Evolutionary conservation across 2,888 invertebrate genomes (phyloP), one percentile per base, ranked within the genome.

Genomic region (Drepanosiphum platanoidis): DNA sequence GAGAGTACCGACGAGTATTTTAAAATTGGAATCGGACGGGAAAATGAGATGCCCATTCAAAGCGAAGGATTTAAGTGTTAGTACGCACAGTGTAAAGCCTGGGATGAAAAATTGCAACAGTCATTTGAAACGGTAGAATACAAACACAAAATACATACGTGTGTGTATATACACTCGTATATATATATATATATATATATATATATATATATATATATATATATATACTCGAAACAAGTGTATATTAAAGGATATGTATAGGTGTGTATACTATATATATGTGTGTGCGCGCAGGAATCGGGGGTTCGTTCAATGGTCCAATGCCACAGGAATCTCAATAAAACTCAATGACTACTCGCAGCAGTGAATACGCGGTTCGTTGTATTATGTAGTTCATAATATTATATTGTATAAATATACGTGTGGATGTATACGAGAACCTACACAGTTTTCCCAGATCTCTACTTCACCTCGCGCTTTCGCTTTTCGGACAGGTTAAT

Each of bases 81-180:
- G 15, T 46, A 58, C 15, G 46, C 4, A 18, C 11, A 46, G 11
- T 18, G 36, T 36, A 61, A 32, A 8, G 34, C 34, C 22, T 34
- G 22, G n/a, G 30, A 75, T 72, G 72, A 72, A 46, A 72, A 72
- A 72, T 72, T 30, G 72, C 18, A 74, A 74, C 34, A 52, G 52
- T 74, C 30, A 74, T 74, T 32, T 34, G 52, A 30, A 22, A 34
- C 74, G 52, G 46, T 74, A 30, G 32, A 22, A 74, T 52, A 52
- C 32, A 52, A 27, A 72, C 30, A 46, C 42, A 30, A n/a, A n/a
- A n/a, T n/a, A n/a, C n/a, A n/a, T n/a, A n/a, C n/a, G n/a, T n/a
- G n/a, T n/a, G n/a, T n/a, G n/a, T n/a, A n/a, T n/a, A n/a, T 22
- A 34, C 68, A 3, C 32, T 15, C 15, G 18, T 15, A 32, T 13